Conservation (phyloP, 2,888 invertebrate genomes). For the Parapristionchus giblindavisi region DNA sequence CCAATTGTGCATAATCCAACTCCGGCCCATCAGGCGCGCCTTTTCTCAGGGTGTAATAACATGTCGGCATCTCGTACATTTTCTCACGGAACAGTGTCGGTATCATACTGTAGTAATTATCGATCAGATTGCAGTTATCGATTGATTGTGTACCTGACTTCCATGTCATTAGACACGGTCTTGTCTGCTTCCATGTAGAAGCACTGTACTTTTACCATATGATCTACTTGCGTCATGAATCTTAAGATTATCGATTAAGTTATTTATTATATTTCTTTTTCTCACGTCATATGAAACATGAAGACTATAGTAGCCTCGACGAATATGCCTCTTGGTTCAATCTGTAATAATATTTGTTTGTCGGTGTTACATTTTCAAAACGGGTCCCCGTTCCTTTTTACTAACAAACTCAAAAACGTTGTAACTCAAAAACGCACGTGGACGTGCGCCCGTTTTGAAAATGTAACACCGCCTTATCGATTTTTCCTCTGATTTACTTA, state of each 20-base stretch:
- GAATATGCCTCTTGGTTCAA: conserved; percentile 67
- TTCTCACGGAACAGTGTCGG: conserved; percentile 68
- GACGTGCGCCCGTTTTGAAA: too few relatives aligned
- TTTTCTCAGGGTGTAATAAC: conserved; percentile 66
- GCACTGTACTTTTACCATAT: conserved; percentile 69
- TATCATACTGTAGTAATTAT: conserved; percentile 61
- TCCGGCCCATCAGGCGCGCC: conserved; percentile 67
- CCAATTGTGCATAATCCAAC: conserved; percentile 65
- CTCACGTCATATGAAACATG: conserved; percentile 66
- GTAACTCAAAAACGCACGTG: too few relatives aligned
- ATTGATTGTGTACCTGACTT: conserved; percentile 61
- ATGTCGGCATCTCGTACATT: conserved; percentile 68
- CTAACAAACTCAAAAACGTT: neutral
- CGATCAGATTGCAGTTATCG: neutral
- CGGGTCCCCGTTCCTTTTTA: too few relatives aligned
- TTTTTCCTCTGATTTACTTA: conserved; percentile 41
- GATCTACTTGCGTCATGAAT: conserved; percentile 70
- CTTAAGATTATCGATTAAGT: conserved; percentile 13
- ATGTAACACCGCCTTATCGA: too few relatives aligned
- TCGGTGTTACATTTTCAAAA: too few relatives aligned
- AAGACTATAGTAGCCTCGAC: conserved; percentile 68
- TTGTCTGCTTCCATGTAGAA: conserved; percentile 70
- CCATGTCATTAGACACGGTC: conserved; percentile 65
- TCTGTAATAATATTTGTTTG: conserved; percentile 46
- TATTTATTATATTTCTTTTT: neutral